Base-by-base conservation (phyloP, 2,888 invertebrate genomes). In the Lepidocyrtinus sp. region DNA sequence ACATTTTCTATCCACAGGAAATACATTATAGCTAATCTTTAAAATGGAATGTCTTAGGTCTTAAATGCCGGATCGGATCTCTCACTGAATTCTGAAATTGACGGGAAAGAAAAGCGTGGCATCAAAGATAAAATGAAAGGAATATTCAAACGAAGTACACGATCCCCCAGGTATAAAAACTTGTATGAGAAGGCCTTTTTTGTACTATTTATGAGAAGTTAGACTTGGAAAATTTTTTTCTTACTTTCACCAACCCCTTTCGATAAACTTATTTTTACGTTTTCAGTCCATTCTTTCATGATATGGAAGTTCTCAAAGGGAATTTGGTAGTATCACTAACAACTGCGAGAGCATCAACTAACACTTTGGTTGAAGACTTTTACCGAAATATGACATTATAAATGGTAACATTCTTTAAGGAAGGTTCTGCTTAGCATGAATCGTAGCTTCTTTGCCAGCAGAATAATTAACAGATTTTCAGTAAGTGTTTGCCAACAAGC, bases 71-170 rank as follows among this genome's bases (percentile, higher is more conserved):
- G 93, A 87, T 93, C 94, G 0, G 94, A 94, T 86, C 91, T 93
- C 88, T 92, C 92, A 85, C 90, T 92, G 36, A 90, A 86, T 68
- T 83, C 84, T 1, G 85, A 91, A 59, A 93, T 93, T 86, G 82
- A 71, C 46, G 75, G 62, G 59, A 91, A 9, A 93, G 93, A 88
- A 94, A 93, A 89, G 93, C 92, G 87, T 94, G 95, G 73, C 89
- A 90, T 96, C 85, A 93, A 94, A 87, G 95, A 94, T 75, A 92
- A 94, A 82, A 90, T 96, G 61, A 93, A 95, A 0, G 95, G 93
- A 83, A 95, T 96, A 91, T 96, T 96, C 87, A 94, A 94, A 86
- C 90, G 91, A 86, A 90, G 90, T 27, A 91, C 94, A 7, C 91
- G 94, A 75, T 92, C 92, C 77, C 93, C 92, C 87, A 94, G 94